Evolutionary conservation across 2,797 vertebrate genomes (phyloP).

Genomic region (Anguilla megastoma): DNA sequence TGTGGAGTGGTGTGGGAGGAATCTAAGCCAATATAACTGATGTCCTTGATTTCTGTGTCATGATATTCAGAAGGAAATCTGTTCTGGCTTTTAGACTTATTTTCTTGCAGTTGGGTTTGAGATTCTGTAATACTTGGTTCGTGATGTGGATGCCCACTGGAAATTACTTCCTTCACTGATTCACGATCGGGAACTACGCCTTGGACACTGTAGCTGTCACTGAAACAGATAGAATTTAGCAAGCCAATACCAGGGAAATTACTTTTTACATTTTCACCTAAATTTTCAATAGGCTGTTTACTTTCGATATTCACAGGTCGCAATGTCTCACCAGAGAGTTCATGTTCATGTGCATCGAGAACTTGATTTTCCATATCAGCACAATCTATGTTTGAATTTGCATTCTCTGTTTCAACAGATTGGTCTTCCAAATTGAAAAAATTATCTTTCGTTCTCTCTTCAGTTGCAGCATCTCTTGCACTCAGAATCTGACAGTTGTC

Average conservation of each 20-base stretch:
- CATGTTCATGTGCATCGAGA: conserved; percentile 43
- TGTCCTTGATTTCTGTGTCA: conserved; percentile 58
- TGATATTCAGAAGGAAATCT: conserved; percentile 72
- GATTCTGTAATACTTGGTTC: conserved; percentile 15
- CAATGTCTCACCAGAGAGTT: conserved; percentile 35
- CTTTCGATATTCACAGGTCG: conserved; percentile 41
- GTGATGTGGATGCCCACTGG: conserved; percentile 49
- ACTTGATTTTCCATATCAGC: conserved; percentile 52
- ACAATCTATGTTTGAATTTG: conserved; percentile 41
- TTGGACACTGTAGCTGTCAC: conserved; percentile 41
- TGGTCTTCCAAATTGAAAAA: conserved; percentile 43
- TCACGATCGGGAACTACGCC: conserved; percentile 49
- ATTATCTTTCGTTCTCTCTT: conserved; percentile 37
- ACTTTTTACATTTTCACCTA: conserved; percentile 35
- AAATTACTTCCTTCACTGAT: conserved; percentile 51
- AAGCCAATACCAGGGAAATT: conserved; percentile 42
- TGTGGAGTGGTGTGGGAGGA: neutral
- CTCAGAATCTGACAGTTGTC: conserved; percentile 37
- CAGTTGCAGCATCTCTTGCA: conserved; percentile 39
- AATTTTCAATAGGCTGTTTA: conserved; percentile 18
- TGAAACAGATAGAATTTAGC: conserved; percentile 46
- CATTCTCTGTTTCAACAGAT: conserved; percentile 43
- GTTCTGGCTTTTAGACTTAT: conserved; percentile 67
- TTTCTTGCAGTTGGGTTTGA: conserved; percentile 45
- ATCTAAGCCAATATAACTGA: neutral